Evolutionary conservation across 2,797 vertebrate species (phyloP), one percentile per base, ranked within the genome.

Genomic region (Molothrus ater): DNA sequence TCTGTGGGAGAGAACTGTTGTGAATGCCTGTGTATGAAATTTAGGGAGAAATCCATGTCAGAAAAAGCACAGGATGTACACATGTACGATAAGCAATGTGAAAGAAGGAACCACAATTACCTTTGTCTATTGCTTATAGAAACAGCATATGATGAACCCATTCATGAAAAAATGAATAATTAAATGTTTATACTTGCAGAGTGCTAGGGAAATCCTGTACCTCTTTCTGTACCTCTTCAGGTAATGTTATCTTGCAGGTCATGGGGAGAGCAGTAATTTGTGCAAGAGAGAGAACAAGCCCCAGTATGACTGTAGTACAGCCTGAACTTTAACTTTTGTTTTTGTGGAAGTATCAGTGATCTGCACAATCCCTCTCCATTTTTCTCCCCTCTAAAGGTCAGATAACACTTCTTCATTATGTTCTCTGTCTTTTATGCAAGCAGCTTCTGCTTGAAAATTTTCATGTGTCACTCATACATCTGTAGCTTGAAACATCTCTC

Each of bases 321-420:
- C 60, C 60, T 74, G 87, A 82, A 83, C 53, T 40, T 32, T 36
- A 61, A 18, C 80, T 90, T 89, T 71, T 90, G n/a, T 80, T 56
- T 43, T 71, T 26, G 22, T n/a, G 40, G 26, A 65, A 75, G 63
- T 73, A 66, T 68, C 59, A 17, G 45, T 94, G 79, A 69, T 24
- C 76, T 85, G 69, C 69, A 60, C 43, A 89, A 47, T 70, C 15
- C 57, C 60, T 43, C 36, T 76, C 72, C 26, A 43, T 80, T 93
- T 89, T 94, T 57, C 59, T 95, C 80, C 56, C 56, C 45, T 82
- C 57, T 65, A 88, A 96, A 97, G 90, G 90, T 94, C 89, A 95
- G 85, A 8, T 26, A 50, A 34, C 40, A 40, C 57, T 90, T 47
- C 78, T 92, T 66, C 47, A 64, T 76, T 45, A 25, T 40, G 43